Evolutionary conservation across 37 sponge, comb jelly and placozoan genomes (phyloP).

Genomic region (Spongilla lacustris): DNA sequence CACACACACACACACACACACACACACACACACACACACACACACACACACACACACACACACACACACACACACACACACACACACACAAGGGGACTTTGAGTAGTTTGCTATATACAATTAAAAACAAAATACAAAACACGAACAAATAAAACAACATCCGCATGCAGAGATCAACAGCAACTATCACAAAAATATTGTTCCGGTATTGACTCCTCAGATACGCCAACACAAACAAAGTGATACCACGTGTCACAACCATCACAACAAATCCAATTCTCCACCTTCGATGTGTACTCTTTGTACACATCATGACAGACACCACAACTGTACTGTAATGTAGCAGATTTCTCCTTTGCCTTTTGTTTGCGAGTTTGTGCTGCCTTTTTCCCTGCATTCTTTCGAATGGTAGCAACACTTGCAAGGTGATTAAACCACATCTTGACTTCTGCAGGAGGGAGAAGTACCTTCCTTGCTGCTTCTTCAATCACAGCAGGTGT

Average conservation of each 20-base stretch:
- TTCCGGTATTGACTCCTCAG: background rate
- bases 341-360: conserved; percentile 1
- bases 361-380: conserved; percentile 32
- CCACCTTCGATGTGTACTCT: conserved; percentile 16
- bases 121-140: background rate
- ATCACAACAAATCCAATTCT: conserved; percentile 52
- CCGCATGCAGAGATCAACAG: background rate
- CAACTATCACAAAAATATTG: conserved; percentile 1
- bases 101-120: background rate
- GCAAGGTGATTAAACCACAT: conserved; percentile 55
- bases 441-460: conserved; percentile 20
- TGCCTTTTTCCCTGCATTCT: conserved; percentile 52
- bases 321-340: background rate
- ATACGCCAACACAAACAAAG: background rate
- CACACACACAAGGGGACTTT: conserved; percentile 11
- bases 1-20: conserved; percentile 48
- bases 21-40: conserved; percentile 43
- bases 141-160: conserved; percentile 4
- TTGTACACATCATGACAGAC: conserved; percentile 26
- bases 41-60: conserved; percentile 35
- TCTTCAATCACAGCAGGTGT: background rate
- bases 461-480: background rate
- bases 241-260: conserved; percentile 46
- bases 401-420: conserved; percentile 36
- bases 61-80: conserved; percentile 45